A percentile compares a stretch with the other conserved stretches of the same genome.
Conservation (phyloP, 2,113 vertebrate species). For the Ranitomeya imitator region DNA sequence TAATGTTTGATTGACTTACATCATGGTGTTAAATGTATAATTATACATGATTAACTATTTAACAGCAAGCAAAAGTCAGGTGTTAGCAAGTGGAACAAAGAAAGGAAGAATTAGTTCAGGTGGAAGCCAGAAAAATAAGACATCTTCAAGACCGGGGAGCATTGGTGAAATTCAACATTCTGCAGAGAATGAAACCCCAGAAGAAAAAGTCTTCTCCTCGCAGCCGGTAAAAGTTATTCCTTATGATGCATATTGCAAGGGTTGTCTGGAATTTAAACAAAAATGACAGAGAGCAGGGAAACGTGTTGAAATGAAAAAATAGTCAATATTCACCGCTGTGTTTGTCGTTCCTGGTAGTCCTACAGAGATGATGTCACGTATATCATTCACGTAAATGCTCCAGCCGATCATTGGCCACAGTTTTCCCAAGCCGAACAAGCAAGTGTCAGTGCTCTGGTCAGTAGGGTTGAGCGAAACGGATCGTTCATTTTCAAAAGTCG, state of each 20-base stretch:
- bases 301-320: no score
- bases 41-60: conserved; percentile 3
- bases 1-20: not conserved
- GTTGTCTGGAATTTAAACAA: not conserved
- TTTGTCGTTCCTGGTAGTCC: no score
- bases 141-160: conserved; percentile 55
- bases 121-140: conserved; percentile 60
- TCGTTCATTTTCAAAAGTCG: no score
- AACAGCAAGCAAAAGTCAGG: conserved; percentile 66
- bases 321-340: no score
- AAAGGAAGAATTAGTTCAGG: conserved; percentile 64
- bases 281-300: no score
- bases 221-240: conserved; percentile 62
- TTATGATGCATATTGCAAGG: not conserved
- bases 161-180: not conserved
- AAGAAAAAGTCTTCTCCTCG: conserved; percentile 54
- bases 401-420: no score
- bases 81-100: conserved; percentile 55
- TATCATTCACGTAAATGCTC: no score
- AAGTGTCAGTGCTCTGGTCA: no score
- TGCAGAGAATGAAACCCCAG: conserved; percentile 59
- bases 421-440: no score
- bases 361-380: no score
- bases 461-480: no score
- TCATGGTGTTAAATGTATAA: not conserved